Evolutionary conservation across 2,113 vertebrate genomes (phyloP), one percentile per base, ranked within the genome.

Genomic region (Cheilinus undulatus): DNA sequence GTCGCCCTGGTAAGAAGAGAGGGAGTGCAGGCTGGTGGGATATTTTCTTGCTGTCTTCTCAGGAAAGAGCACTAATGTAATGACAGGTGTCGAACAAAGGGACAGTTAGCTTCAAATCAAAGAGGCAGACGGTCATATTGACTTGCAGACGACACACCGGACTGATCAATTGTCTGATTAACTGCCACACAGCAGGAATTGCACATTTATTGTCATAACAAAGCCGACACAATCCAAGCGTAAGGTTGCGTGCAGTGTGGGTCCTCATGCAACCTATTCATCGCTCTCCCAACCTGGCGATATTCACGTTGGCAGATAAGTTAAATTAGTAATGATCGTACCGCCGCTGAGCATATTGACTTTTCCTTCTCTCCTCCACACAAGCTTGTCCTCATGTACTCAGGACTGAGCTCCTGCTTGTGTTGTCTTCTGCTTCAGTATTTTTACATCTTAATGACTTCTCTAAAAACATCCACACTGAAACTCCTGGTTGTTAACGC

Each of bases 241-340:
- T 65, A 26, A n/a, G 42, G 19, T n/a, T 45, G 42, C 42, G 20
- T 20, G 22, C 68, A 60, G 65, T 20, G 2, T 50, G 49, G 40
- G 53, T 79, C 64, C 61, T 76, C 17, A 0, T 63, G 57, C 86
- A 78, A 84, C 73, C 75, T 71, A 61, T 78, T 82, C 80, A 82
- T 52, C 30, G 36, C 63, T 76, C 73, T 64, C 51, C 58, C 49
- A 76, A 74, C 71, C 78, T 78, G 50, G 81, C 80, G 69, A 70
- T 76, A 81, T 79, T 73, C 71, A 79, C 60, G 49, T 62, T 82
- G 74, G 76, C 80, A 87, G 84, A 86, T 57, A 22, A 65, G 71
- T 73, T 88, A 83, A 88, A 91, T 88, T 82, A 87, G n/a, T 91
- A 86, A 90, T 88, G 86, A 85, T 78, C 24, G 40, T 27, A 38